A percentile compares a stretch with the other conserved stretches of the same genome.
Evolutionary conservation across 1,140 invertebrate genomes (phyloP).

Genomic region (Ridgeia piscesae): DNA sequence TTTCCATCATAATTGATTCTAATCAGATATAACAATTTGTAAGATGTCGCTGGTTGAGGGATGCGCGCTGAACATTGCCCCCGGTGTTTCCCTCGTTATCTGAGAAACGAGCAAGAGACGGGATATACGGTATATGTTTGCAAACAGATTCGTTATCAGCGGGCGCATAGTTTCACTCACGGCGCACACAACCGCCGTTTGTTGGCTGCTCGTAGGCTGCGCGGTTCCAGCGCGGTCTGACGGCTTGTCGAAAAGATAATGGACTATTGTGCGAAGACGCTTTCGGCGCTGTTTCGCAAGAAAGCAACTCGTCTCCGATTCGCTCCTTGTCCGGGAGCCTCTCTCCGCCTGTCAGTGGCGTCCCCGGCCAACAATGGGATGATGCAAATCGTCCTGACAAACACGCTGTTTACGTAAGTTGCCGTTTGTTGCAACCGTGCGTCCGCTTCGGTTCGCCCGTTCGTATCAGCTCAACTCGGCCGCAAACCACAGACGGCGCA

Average conservation of each 20-base stretch:
- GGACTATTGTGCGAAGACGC: not conserved
- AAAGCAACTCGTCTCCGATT: not conserved
- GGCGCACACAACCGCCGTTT: not conserved
- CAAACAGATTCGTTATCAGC: slow-evolving; percentile 5
- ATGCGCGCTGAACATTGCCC: not conserved
- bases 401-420: slow-evolving; percentile 1
- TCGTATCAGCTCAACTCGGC: not conserved
- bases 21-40: slow-evolving; percentile 6
- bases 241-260: not conserved
- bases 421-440: not conserved
- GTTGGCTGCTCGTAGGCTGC: not conserved
- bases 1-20: slow-evolving; percentile 2
- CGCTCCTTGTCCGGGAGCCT: not conserved
- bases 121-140: not conserved
- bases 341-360: not conserved
- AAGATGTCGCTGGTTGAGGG: not conserved
- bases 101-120: not conserved
- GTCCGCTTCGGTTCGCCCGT: not conserved
- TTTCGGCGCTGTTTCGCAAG: not conserved
- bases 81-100: not conserved
- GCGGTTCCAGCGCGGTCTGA: not conserved
- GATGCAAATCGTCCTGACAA: not conserved
- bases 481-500: not conserved
- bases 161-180: not conserved
- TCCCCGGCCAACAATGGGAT: not conserved